Evolutionary conservation across 2,888 invertebrate species (phyloP).

Genomic region (Drosophila fungiperda): DNA sequence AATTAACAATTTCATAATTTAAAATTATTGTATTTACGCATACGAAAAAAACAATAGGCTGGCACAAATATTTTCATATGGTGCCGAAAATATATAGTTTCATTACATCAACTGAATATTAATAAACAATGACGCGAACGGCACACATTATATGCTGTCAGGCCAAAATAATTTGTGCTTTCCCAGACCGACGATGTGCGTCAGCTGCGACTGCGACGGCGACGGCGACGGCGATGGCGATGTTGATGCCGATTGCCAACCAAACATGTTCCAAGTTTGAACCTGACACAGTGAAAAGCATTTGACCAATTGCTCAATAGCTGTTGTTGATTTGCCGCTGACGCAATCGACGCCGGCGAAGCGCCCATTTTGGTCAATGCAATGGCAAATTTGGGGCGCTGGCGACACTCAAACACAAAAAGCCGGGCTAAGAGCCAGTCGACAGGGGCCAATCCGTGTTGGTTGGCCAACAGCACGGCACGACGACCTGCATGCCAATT

Average conservation of each 20-base stretch:
- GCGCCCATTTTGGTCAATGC: constrained; percentile 73
- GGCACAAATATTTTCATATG: constrained; percentile 31
- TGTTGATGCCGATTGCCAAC: constrained; percentile 13
- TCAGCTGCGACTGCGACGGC: constrained; percentile 33
- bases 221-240: constrained; percentile 7
- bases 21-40: constrained; percentile 3
- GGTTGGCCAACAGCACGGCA: constrained; percentile 45
- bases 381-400: constrained; percentile 72
- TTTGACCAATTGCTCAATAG: constrained; percentile 75
- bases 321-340: constrained; percentile 43
- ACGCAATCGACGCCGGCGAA: constrained; percentile 61
- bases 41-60: constrained; percentile 12
- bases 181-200: constrained; percentile 44
- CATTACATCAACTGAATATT: constrained; percentile 78
- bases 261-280: constrained; percentile 59
- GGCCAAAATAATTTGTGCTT: constrained; percentile 40
- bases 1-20: constrained; percentile 14
- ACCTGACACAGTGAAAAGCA: constrained; percentile 73
- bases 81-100: constrained; percentile 45
- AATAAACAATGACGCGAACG: constrained; percentile 72
- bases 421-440: constrained; percentile 44
- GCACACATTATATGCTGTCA: constrained; percentile 28
- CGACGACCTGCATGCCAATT: constrained; percentile 62
- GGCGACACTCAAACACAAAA: constrained; percentile 58
- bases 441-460: constrained; percentile 39